Base-by-base conservation (phyloP, 2,113 vertebrate genomes). In the Erinaceus europaeus region DNA sequence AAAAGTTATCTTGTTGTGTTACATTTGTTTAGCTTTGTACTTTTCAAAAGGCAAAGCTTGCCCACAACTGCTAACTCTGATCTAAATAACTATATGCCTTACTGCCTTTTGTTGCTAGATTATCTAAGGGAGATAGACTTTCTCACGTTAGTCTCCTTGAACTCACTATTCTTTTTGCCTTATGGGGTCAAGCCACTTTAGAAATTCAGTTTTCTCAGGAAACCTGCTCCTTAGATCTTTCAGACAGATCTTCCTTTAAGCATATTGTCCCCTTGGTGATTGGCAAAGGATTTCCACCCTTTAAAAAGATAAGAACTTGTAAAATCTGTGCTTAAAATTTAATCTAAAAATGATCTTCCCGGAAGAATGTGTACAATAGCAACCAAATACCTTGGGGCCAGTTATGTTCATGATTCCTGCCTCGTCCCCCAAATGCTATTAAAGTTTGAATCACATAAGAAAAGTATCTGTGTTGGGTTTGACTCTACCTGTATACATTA, bases 221-320 rank as follows among this genome's bases (percentile, higher is more conserved):
- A 94, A 93, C 89, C 89, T 84, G 44, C 79, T 84, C 55, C 86
- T 94, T 21, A 86, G 46, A 23, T 91, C 21, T 95, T 94, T 90
- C 86, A 72, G 90, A 61, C 71, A 72, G 79, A 82, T 86, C 80
- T 92, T 93, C 55, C 42, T 59, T 79, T 67, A 93, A 95, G 78
- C 69, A 64, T 13, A 4, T 90, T 96, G 90, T 90, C 90, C 78
- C 20, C 42, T 91, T 75, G 69, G 29, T 55, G 55, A 78, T 88
- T 93, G 89, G 90, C 80, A 91, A 94, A 96, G 88, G 72, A 95
- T 84, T 92, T 93, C 91, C 62, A 86, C 89, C 74, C 88, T 84
- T 93, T 80, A 67, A 78, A 88, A 86, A 73, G 13, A 62, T 44
- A 67, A 44, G n/a, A 77, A 62, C 21, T 55, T 67, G 25, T 89